Conservation (phyloP, 2,888 invertebrate species). For the Drosophila mayaguana region DNA sequence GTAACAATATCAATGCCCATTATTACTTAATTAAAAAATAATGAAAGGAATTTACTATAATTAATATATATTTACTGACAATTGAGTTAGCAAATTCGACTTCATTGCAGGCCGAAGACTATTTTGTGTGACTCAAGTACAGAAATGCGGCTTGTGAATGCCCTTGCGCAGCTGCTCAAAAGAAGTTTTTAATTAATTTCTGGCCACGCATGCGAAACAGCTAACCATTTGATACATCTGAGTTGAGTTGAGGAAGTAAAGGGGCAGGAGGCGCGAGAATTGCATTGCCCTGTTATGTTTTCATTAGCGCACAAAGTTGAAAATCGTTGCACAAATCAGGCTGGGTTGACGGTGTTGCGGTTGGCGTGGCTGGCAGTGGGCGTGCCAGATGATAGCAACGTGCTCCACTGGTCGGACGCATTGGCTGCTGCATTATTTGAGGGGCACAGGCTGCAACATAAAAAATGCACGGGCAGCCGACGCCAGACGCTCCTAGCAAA, state of each 20-base stretch:
- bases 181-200: slow-evolving; percentile 67
- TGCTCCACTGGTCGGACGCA: slow-evolving; percentile 51
- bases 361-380: slow-evolving; percentile 11
- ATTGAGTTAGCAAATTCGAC: background rate
- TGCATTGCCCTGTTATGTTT: slow-evolving; percentile 57
- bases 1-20: background rate
- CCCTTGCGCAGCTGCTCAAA: slow-evolving; percentile 32
- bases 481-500: slow-evolving; percentile 25
- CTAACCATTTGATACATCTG: slow-evolving; percentile 7
- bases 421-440: slow-evolving; percentile 83
- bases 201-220: slow-evolving; percentile 22
- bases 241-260: background rate
- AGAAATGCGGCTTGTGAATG: slow-evolving; percentile 38
- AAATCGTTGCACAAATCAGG: slow-evolving; percentile 64
- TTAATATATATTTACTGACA: background rate
- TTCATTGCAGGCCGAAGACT: background rate
- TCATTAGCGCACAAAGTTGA: slow-evolving; percentile 71
- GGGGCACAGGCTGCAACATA: slow-evolving; percentile 80
- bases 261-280: slow-evolving; percentile 28
- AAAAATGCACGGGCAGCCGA: slow-evolving; percentile 78
- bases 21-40: background rate
- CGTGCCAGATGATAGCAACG: slow-evolving; percentile 29
- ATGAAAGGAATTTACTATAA: background rate
- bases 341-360: background rate
- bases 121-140: slow-evolving; percentile 13